Evolutionary conservation across 2,113 vertebrate genomes (phyloP), one percentile per base, ranked within the genome.

Genomic region (Haemorhous mexicanus): DNA sequence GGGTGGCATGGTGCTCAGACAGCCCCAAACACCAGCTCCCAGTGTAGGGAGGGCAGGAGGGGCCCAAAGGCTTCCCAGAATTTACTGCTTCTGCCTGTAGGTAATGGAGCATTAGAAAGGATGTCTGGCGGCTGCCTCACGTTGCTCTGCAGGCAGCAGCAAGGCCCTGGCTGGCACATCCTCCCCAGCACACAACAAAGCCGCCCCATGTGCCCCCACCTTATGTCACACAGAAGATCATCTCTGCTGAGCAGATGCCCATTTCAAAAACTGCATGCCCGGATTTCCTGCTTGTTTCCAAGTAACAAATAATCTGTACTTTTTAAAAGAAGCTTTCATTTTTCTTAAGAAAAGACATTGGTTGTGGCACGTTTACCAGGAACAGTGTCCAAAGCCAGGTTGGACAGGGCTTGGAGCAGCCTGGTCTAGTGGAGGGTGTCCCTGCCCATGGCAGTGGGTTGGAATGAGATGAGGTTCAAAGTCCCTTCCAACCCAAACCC

Each of bases 21-120:
- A 46, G 5, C 56, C 37, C 46, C 1, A 1, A 52, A 19, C 2
- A 0, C 24, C 62, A 1, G 1, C 11, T 52, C 27, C 62, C 1
- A 0, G 3, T 0, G 28, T 64, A 19, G 9, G 21, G 22, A 20
- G 46, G 13, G 28, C 84, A 58, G 55, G 24, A 37, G 22, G n/a
- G 33, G 4, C 39, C 35, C 73, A n/a, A 13, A 68, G 35, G 16
- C 50, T 70, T 30, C 61, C 64, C 41, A n/a, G 39, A 32, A 15
- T 11, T 58, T 16, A 5, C 35, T 30, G 1, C 37, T 47, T 39
- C 8, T 46, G 22, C 41, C 6, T 21, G 22, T 13, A 41, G 56
- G 76, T 28, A 78, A 23, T 0, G 2, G n/a, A 37, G 16, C 0
- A 0, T 6, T 35, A 4, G 15, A 2, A 17, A 37, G 55, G 59